phyloP scores from a whole-genome alignment of 2,113 vertebrate species.

The Reinhardtius hippoglossoides region DNA sequence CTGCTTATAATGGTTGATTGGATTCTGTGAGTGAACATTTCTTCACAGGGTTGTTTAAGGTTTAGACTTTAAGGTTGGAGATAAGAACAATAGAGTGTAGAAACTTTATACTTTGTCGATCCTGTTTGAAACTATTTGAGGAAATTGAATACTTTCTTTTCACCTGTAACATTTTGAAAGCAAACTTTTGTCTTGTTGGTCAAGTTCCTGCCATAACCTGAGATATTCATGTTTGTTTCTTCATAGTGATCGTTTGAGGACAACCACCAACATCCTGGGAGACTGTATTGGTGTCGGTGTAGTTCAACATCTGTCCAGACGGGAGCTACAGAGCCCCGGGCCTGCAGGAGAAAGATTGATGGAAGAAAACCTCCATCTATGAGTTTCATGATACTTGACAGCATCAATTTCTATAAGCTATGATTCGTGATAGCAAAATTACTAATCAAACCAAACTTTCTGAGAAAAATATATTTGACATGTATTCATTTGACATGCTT shows the following conservation, averaged over 20 bases:
- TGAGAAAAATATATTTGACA: too few relatives aligned
- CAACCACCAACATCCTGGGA: constrained; percentile 50
- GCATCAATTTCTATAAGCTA: background rate
- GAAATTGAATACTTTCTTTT: too few relatives aligned
- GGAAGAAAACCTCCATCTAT: background rate
- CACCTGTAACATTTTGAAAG: too few relatives aligned
- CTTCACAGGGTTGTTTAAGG: too few relatives aligned
- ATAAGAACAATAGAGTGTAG: too few relatives aligned
- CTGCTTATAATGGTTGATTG: constrained; percentile 47
- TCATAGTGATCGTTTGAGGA: constrained; percentile 48
- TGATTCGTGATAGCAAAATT: too few relatives aligned
- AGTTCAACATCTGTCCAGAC: constrained; percentile 54
- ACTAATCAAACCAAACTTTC: too few relatives aligned
- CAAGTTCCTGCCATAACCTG: background rate
- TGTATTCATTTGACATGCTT: too few relatives aligned
- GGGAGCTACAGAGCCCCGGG: constrained; percentile 22
- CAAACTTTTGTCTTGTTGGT: too few relatives aligned
- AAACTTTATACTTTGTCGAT: too few relatives aligned
- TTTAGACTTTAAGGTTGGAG: too few relatives aligned
- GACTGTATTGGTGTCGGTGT: constrained; percentile 56
- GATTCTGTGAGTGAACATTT: constrained; percentile 45
- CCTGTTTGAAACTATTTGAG: too few relatives aligned
- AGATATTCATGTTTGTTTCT: background rate
- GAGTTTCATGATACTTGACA: background rate
- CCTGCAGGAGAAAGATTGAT: background rate